Conservation (phyloP, 1,140 invertebrate species). For the Aethina tumida region DNA sequence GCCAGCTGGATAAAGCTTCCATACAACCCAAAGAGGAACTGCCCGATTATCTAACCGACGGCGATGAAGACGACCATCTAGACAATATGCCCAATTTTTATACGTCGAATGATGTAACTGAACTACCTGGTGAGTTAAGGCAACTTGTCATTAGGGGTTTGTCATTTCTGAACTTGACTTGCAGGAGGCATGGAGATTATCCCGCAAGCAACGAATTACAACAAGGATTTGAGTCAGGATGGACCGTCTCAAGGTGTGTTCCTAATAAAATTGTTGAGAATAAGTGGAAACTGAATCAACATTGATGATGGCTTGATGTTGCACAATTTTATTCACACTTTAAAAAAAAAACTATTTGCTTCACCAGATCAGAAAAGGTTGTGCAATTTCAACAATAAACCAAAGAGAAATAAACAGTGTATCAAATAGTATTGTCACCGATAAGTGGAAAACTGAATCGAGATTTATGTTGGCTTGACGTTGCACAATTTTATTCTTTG, state of each 20-base stretch:
- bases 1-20: constrained; percentile 12
- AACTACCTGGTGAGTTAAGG: constrained; percentile 17
- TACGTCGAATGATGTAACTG: constrained; percentile 13
- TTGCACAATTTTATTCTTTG: too few species aligned
- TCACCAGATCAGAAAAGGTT: too few species aligned
- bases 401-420: too few species aligned
- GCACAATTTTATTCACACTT: too few species aligned
- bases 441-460: too few species aligned
- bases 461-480: too few species aligned
- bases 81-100: constrained; percentile 15
- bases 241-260: constrained; percentile 18
- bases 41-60: constrained; percentile 48
- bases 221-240: constrained; percentile 19
- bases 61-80: constrained; percentile 35
- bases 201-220: constrained; percentile 20
- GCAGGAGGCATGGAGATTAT: constrained; percentile 31
- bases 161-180: constrained; percentile 10
- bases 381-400: too few species aligned
- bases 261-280: too few species aligned
- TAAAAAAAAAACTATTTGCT: too few species aligned
- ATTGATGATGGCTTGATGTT: too few species aligned
- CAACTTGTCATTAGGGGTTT: not conserved
- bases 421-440: too few species aligned
- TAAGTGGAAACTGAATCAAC: too few species aligned
- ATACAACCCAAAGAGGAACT: constrained; percentile 45